Percentiles rank a stretch among this genome's conserved stretches.
phyloP scores from a whole-genome alignment of 2,888 invertebrate genomes.

The Drepanosiphum platanoidis region DNA sequence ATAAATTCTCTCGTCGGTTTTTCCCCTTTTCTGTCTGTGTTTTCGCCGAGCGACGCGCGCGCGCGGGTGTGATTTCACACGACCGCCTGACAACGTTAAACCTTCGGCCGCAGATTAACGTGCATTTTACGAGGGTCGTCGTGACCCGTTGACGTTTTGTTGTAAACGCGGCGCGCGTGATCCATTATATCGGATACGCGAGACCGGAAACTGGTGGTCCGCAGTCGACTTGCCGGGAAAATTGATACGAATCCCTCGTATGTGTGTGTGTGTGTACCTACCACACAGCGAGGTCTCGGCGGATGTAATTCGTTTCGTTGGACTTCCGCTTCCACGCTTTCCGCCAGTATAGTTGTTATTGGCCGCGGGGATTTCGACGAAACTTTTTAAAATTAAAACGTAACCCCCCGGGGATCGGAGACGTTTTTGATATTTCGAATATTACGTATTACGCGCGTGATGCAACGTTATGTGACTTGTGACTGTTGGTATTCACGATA shows the following conservation, averaged over 20 bases:
- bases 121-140: slow-evolving; percentile 29
- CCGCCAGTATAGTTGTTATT: background rate
- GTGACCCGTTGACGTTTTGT: background rate
- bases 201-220: slow-evolving; percentile 15
- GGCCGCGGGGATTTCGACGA: background rate
- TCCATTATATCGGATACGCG: slow-evolving; percentile 27
- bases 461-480: no score
- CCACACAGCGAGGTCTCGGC: background rate
- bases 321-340: background rate
- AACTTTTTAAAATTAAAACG: background rate
- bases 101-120: slow-evolving; percentile 15
- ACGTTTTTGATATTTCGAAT: background rate
- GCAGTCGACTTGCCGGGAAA: background rate
- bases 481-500: no score
- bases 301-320: slow-evolving; percentile 40
- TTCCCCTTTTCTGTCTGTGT: no score
- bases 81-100: background rate
- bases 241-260: slow-evolving; percentile 30
- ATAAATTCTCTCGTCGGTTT: background rate
- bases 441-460: background rate
- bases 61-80: background rate
- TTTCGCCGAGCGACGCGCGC: no score
- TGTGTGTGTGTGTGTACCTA: no score
- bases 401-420: background rate
- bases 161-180: background rate